Conservation (phyloP, 1,140 invertebrate species). For the Diachasmimorpha longicaudata region DNA sequence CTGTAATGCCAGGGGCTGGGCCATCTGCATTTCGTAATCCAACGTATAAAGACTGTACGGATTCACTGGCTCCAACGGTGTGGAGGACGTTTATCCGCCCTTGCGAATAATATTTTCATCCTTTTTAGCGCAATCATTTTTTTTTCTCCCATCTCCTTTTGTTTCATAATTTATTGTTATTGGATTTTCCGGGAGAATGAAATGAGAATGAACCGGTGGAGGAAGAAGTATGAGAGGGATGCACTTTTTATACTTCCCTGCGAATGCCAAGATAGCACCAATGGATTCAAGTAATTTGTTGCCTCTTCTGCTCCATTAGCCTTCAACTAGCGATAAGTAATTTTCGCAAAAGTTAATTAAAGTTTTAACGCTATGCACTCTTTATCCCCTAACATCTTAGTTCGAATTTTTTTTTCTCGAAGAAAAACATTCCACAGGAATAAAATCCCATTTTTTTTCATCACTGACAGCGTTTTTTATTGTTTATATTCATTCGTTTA, state of each 20-base stretch:
- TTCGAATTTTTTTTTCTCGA: background rate
- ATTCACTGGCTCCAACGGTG: background rate
- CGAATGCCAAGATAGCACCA: background rate
- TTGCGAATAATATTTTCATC: background rate
- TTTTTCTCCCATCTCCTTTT: background rate
- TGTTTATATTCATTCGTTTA: too few species aligned
- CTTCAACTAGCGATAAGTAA: constrained; percentile 35
- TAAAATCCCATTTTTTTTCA: too few species aligned
- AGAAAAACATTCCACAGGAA: too few species aligned
- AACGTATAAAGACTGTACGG: constrained; percentile 6
- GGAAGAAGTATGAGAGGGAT: background rate
- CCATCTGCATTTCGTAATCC: constrained; percentile 10
- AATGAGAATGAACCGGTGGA: background rate
- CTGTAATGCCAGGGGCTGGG: background rate
- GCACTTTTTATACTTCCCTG: background rate
- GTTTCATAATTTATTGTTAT: background rate
- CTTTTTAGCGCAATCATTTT: background rate
- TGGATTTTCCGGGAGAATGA: background rate
- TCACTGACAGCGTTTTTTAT: too few species aligned
- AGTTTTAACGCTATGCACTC: constrained; percentile 8
- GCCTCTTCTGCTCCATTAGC: constrained; percentile 27
- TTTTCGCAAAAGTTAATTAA: constrained; percentile 36
- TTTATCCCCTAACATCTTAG: background rate
- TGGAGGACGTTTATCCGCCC: background rate
- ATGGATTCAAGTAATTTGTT: constrained; percentile 28